These are phyloP conservation scores for Diplogasteroides magnus DNA, from an alignment of 1,140 invertebrate species.

Conservation along the genomic window DNA sequence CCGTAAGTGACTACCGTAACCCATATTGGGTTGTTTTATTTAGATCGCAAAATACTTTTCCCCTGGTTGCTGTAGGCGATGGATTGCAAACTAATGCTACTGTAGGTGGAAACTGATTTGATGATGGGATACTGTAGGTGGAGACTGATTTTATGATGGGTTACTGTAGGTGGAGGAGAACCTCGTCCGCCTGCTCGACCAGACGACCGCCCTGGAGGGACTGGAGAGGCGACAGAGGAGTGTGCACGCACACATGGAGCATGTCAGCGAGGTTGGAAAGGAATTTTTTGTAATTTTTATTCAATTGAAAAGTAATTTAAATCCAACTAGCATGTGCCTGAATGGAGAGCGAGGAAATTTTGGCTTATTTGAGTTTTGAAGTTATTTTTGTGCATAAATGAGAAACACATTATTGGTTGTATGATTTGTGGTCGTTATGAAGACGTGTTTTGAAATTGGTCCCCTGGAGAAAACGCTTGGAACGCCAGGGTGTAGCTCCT, in stretches of 20 bases:
- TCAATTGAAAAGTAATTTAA: constrained; percentile 2
- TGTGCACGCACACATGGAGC: constrained; percentile 27
- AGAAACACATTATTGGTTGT: constrained; percentile 1
- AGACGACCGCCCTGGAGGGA: constrained; percentile 48
- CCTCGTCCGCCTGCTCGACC: constrained; percentile 47
- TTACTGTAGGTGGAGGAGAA: constrained; percentile 48
- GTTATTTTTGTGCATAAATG: constrained; percentile 11
- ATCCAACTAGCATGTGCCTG: not conserved
- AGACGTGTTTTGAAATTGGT: no score
- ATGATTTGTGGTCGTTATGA: not conserved
- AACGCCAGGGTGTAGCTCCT: no score
- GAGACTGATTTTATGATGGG: not conserved
- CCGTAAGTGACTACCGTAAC: no score
- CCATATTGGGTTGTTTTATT: no score
- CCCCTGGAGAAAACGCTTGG: no score
- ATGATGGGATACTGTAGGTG: not conserved
- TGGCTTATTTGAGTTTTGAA: constrained; percentile 25
- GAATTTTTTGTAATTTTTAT: not conserved
- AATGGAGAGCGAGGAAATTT: constrained; percentile 37
- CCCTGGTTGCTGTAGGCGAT: no score
- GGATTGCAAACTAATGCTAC: no score
- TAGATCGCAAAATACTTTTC: no score
- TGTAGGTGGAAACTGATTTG: not conserved
- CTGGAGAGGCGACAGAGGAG: constrained; percentile 37
- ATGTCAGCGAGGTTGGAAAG: constrained; percentile 18